Evolutionary conservation across 2,797 vertebrate species (phyloP), one percentile per base, ranked within the genome.

Genomic region (Artibeus lituratus): DNA sequence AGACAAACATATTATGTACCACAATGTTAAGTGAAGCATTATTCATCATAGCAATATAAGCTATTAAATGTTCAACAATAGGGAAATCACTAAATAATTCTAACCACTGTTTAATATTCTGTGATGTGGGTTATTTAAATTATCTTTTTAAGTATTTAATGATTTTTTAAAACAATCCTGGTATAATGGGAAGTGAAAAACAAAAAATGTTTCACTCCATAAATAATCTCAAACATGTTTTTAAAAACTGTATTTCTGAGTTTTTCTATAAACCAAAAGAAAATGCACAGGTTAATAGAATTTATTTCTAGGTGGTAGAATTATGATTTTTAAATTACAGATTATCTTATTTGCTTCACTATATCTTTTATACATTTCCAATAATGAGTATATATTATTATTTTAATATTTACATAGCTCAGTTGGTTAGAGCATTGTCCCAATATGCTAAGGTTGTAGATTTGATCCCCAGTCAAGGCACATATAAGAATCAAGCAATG

Each of bases 11-110:
- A 12, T 81, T 72, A 92, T 84, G 49, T 88, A 80, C 18, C 86
- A 37, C 51, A 51, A 91, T 57, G 47, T 78, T 73, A 96, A 91
- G 2, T 73, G 53, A 42, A 94, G 10, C 10, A 84, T 72, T 93
- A 93, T 85, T 90, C 84, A 90, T 73, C 94, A 85, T 29, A 78
- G 69, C 21, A 89, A 92, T 15, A 85, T 19, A 81, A 78, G 10
- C 19, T 76, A 92, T 29, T 55, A 92, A 95, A 88, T 87, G 73
- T 87, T 95, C 65, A 97, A 94, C 10, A 94, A 90, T 21, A 94
- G 47, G 12, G 14, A 85, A 94, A 90, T 1, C 22, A 85, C n/a
- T 90, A 85, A 96, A 84, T 93, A 91, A 94, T 77, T 86, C 16
- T 24, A 87, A 65, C 70, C 37, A 72, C 5, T 74, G 16, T 16